phyloP scores from a whole-genome alignment of 2,797 vertebrate species.

The Geotrypetes seraphini region DNA sequence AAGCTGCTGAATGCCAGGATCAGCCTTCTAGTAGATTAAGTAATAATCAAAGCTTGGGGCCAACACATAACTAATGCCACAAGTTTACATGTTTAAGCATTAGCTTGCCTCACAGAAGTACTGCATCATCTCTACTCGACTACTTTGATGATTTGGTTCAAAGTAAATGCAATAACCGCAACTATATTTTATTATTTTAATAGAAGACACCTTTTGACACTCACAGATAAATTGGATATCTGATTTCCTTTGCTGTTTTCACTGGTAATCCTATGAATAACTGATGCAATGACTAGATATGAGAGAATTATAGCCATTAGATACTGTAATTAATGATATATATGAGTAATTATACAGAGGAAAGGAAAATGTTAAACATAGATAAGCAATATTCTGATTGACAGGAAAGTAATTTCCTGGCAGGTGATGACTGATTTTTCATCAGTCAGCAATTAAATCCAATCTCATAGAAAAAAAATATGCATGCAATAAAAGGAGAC shows the following conservation, averaged over 20 bases:
- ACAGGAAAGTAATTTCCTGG: conserved; percentile 60
- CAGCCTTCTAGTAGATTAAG: too few species aligned
- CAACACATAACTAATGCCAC: too few species aligned
- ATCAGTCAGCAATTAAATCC: conserved; percentile 45
- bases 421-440: conserved; percentile 56
- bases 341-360: conserved; percentile 54
- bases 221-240: conserved; percentile 33
- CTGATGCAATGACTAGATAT: conserved; percentile 50
- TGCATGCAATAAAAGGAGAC: conserved; percentile 21
- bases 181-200: conserved; percentile 1
- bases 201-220: background rate
- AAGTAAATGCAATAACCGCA: conserved; percentile 7
- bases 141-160: too few species aligned
- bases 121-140: too few species aligned
- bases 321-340: conserved; percentile 56
- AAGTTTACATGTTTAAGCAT: too few species aligned
- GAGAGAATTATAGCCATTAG: conserved; percentile 62
- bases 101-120: too few species aligned
- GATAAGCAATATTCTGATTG: conserved; percentile 58
- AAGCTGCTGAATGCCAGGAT: too few species aligned
- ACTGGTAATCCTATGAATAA: conserved; percentile 43
- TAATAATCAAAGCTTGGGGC: too few species aligned
- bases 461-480: conserved; percentile 29
- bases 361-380: conserved; percentile 37
- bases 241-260: conserved; percentile 37